These are phyloP conservation scores for Microctonus brassicae DNA, from an alignment of 2,888 invertebrate genomes.

Conservation along the genomic window DNA sequence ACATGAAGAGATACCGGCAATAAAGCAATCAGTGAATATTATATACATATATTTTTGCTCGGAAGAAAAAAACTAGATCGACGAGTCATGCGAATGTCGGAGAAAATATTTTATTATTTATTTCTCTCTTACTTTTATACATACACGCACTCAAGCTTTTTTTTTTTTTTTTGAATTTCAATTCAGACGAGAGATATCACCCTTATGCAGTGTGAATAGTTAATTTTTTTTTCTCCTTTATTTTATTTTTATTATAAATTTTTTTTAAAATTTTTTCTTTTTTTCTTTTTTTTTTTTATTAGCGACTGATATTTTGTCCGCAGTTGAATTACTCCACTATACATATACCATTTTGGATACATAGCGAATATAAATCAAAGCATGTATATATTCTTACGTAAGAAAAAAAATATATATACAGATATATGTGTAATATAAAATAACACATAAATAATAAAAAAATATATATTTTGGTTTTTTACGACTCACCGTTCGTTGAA, in stretches of 20 bases:
- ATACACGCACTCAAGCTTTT: slow-evolving; percentile 13
- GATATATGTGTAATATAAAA: background rate
- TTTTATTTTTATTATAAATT: background rate
- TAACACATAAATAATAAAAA: background rate
- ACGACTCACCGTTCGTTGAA: slow-evolving; percentile 82
- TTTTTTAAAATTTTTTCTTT: background rate
- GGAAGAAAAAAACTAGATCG: slow-evolving; percentile 49
- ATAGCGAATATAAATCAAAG: slow-evolving; percentile 4
- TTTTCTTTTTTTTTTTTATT: background rate
- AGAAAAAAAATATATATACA: background rate
- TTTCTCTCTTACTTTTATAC: slow-evolving; percentile 33
- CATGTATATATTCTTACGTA: background rate
- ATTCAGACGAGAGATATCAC: background rate
- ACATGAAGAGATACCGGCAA: slow-evolving; percentile 41
- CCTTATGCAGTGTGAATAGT: background rate
- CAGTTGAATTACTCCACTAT: slow-evolving; percentile 28
- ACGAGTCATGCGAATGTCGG: slow-evolving; percentile 38
- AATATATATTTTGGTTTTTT: slow-evolving; percentile 25
- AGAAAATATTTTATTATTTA: slow-evolving; percentile 33
- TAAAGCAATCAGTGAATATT: slow-evolving; percentile 50
- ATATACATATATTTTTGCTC: background rate
- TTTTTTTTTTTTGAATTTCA: background rate
- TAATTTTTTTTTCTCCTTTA: background rate
- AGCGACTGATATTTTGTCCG: slow-evolving; percentile 4
- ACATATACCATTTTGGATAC: slow-evolving; percentile 19